Percentiles rank a stretch among this genome's conserved stretches.
Conservation (phyloP, 2,797 vertebrate species). For the Mormyrus proboscirostris region DNA sequence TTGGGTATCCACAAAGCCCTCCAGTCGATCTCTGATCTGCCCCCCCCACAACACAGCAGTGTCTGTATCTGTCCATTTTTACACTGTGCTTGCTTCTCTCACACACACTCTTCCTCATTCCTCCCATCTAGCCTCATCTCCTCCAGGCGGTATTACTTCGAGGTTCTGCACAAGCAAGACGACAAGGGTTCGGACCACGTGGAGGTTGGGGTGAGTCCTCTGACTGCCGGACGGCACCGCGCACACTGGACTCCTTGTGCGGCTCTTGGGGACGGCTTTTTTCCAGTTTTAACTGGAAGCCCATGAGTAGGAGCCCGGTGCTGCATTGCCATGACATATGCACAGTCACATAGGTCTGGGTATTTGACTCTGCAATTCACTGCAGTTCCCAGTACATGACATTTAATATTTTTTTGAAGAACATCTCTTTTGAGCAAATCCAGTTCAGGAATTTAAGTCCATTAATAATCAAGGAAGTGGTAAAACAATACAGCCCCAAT, state of each 20-base stretch:
- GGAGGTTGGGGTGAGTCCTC: conserved; percentile 87
- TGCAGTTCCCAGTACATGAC: background rate
- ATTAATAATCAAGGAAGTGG: background rate
- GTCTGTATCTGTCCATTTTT: background rate
- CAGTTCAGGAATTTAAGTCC: background rate
- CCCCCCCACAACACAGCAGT: background rate
- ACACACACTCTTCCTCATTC: background rate
- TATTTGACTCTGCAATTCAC: background rate
- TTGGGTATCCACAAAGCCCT: conserved; percentile 9
- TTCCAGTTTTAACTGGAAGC: background rate
- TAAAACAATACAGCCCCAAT: background rate
- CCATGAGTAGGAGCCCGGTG: background rate
- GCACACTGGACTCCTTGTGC: background rate
- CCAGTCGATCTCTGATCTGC: background rate
- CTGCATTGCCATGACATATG: background rate
- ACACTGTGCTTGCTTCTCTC: background rate
- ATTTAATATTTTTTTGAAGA: background rate
- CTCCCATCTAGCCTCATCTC: conserved; percentile 67
- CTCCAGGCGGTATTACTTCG: conserved; percentile 91
- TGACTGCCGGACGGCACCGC: background rate
- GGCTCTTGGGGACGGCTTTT: background rate
- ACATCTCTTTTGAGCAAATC: background rate
- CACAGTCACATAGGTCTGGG: background rate
- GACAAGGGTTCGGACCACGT: conserved; percentile 93
- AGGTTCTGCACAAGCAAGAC: conserved; percentile 96